Evolutionary conservation across 2,797 vertebrate species (phyloP).

Genomic region (Sebastes kiyomatsui): DNA sequence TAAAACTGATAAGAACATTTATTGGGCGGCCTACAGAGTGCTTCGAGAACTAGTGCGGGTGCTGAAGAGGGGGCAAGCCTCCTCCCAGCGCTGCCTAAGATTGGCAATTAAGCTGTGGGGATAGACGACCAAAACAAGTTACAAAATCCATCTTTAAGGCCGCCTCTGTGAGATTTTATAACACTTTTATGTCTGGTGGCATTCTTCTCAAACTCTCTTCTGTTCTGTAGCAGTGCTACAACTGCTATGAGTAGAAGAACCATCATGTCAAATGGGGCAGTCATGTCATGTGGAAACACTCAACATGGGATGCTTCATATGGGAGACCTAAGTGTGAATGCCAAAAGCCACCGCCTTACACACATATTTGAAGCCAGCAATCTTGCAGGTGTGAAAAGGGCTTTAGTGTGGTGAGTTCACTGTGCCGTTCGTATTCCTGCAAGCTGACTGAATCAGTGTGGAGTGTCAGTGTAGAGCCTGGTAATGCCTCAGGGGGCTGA

Average conservation of each 20-base stretch:
- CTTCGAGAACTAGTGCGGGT: neutral
- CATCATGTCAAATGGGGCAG: neutral
- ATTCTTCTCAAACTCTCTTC: neutral
- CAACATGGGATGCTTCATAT: neutral
- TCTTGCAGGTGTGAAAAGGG: conserved; percentile 14
- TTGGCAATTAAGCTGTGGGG: conserved; percentile 1
- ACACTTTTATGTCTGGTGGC: neutral
- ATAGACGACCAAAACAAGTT: neutral
- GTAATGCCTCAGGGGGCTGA: conserved; percentile 74
- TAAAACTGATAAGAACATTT: conserved; percentile 7
- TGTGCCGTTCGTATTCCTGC: conserved; percentile 38
- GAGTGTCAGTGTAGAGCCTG: conserved; percentile 60
- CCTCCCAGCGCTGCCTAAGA: neutral
- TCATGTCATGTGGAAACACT: conserved; percentile 1
- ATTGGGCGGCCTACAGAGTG: conserved; percentile 1
- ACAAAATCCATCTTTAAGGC: neutral
- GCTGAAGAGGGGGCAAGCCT: neutral
- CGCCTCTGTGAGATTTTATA: neutral
- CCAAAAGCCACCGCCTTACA: neutral
- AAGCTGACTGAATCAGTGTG: conserved; percentile 57
- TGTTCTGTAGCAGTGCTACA: neutral
- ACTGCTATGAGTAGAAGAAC: neutral
- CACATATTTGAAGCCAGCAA: neutral
- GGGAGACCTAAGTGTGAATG: neutral
- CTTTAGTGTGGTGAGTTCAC: conserved; percentile 26